phyloP scores from a whole-genome alignment of 2,888 invertebrate species.

The Synergus laeviventris region DNA sequence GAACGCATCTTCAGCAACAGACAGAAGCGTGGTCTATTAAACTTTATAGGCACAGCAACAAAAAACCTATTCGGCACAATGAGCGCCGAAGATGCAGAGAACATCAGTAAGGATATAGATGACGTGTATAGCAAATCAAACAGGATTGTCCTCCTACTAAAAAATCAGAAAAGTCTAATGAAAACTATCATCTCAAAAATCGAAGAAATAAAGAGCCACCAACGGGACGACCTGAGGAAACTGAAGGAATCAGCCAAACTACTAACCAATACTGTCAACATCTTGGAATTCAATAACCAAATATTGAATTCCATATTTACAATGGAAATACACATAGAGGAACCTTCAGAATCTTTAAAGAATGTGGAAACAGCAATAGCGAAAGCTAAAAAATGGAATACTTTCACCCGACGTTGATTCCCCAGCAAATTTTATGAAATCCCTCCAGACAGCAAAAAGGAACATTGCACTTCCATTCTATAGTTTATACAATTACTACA shows the following conservation, averaged over 20 bases:
- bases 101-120: conserved; percentile 41
- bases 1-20: background rate
- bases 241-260: no score
- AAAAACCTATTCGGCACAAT: conserved; percentile 42
- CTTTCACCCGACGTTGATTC: no score
- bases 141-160: conserved; percentile 14
- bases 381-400: no score
- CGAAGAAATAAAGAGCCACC: background rate
- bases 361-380: no score
- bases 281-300: background rate
- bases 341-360: conserved; percentile 7
- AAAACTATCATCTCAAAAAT: conserved; percentile 27
- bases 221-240: background rate
- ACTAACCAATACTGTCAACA: background rate
- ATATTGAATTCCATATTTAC: conserved; percentile 20
- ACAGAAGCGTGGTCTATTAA: conserved; percentile 39
- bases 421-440: no score
- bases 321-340: background rate
- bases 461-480: no score
- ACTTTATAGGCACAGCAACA: conserved; percentile 29
- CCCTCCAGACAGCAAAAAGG: no score
- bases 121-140: conserved; percentile 36
- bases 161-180: conserved; percentile 40
- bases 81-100: conserved; percentile 40
- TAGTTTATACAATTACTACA: no score